Percentiles rank a stretch among this genome's conserved stretches.
Conservation (phyloP, 92 coral and sea anemone genomes). For the Bergia sp. region DNA sequence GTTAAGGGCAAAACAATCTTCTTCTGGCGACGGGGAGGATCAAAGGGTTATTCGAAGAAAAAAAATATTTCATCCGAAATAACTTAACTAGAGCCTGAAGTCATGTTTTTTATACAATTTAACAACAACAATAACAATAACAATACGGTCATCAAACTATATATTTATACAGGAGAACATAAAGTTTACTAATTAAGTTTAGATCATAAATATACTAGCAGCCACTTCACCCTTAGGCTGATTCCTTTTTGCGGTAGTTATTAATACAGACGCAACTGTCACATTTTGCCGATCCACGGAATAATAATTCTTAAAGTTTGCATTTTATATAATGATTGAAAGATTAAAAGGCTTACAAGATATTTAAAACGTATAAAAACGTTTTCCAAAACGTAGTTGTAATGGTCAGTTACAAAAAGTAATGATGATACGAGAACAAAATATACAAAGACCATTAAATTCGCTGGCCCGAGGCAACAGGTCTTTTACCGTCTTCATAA, state of each 20-base stretch:
- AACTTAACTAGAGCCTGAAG: not conserved
- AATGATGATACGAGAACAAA: not conserved
- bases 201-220: not conserved
- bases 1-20: not conserved
- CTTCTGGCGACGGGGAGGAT: not conserved
- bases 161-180: not conserved
- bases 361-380: not conserved
- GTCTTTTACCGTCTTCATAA: not conserved
- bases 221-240: not conserved
- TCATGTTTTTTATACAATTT: too few species aligned
- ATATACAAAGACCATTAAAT: too few species aligned
- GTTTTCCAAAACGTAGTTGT: not conserved
- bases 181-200: not conserved
- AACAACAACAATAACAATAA: too few species aligned
- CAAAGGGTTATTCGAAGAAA: not conserved
- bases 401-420: too few species aligned
- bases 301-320: not conserved
- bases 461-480: not conserved
- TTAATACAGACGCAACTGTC: not conserved
- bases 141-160: too few species aligned
- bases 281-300: not conserved
- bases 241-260: not conserved
- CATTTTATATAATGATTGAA: not conserved
- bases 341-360: too few species aligned
- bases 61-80: not conserved